A percentile compares a stretch with the other conserved stretches of the same genome.
Conservation (phyloP, 2,888 invertebrate species). For the Apodemia zela region DNA sequence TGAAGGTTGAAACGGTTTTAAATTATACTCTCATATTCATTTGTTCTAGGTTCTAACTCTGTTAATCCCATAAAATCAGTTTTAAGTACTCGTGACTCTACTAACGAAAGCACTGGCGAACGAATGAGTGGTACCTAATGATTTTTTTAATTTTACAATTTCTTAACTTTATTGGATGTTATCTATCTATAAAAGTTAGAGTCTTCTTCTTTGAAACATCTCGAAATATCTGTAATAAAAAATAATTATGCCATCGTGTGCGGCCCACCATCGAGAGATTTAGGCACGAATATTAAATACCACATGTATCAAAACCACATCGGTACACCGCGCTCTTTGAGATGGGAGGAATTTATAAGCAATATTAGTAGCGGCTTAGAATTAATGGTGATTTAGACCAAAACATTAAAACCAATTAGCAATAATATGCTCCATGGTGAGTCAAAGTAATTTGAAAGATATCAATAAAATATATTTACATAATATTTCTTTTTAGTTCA, state of each 20-base stretch:
- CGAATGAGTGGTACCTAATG: too few relatives aligned
- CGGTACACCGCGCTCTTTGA: background rate
- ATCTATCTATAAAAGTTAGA: too few relatives aligned
- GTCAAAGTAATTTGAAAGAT: background rate
- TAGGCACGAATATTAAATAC: background rate
- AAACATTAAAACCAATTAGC: slow-evolving; percentile 3
- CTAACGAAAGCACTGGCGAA: too few relatives aligned
- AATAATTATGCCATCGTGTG: slow-evolving; percentile 1
- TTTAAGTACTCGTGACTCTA: too few relatives aligned
- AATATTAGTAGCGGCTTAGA: background rate
- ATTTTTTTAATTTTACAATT: too few relatives aligned
- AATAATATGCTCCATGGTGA: background rate
- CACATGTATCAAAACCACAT: background rate
- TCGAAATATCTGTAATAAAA: background rate
- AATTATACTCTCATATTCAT: too few relatives aligned
- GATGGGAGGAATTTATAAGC: background rate
- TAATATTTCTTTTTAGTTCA: too few relatives aligned
- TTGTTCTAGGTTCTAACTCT: too few relatives aligned
- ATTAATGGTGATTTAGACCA: background rate
- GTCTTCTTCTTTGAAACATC: background rate
- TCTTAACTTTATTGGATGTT: too few relatives aligned
- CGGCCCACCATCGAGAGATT: background rate
- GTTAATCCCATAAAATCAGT: too few relatives aligned
- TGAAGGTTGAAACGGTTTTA: too few relatives aligned
- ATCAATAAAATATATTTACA: too few relatives aligned